These are phyloP conservation scores for Drosophila nigricruria DNA, from an alignment of 2,888 invertebrate genomes.

Conservation along the genomic window DNA sequence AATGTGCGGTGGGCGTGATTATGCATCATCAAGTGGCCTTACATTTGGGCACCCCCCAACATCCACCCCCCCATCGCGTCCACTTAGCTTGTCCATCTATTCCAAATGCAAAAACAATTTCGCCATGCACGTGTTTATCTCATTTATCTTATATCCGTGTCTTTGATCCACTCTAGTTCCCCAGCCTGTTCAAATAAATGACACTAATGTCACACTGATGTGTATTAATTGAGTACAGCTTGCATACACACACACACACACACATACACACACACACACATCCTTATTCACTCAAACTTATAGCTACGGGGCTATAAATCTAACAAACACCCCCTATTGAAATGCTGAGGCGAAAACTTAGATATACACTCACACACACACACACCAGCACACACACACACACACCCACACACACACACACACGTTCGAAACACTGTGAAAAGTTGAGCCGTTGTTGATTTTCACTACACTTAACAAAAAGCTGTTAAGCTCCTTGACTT, in stretches of 20 bases:
- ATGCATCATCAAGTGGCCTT: conserved; percentile 51
- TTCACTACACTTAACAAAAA: conserved; percentile 38
- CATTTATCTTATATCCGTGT: conserved; percentile 57
- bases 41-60: not conserved
- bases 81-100: not conserved
- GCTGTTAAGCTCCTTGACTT: not conserved
- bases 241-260: conserved; percentile 34
- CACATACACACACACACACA: conserved; percentile 10
- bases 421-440: conserved; percentile 5
- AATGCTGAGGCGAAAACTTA: conserved; percentile 42
- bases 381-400: not conserved
- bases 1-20: conserved; percentile 37
- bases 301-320: conserved; percentile 68
- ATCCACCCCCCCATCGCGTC: too few relatives aligned
- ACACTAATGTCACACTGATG: conserved; percentile 81
- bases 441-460: conserved; percentile 39
- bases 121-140: conserved; percentile 68
- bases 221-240: conserved; percentile 79
- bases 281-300: conserved; percentile 32
- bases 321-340: conserved; percentile 54
- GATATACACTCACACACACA: conserved; percentile 3
- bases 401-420: not conserved
- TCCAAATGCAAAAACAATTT: conserved; percentile 30
- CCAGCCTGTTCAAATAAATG: conserved; percentile 62
- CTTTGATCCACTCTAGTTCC: conserved; percentile 36